Evolutionary conservation across 2,888 invertebrate species (phyloP), one percentile per base, ranked within the genome.

Genomic region (Sylvicola fuscatus): DNA sequence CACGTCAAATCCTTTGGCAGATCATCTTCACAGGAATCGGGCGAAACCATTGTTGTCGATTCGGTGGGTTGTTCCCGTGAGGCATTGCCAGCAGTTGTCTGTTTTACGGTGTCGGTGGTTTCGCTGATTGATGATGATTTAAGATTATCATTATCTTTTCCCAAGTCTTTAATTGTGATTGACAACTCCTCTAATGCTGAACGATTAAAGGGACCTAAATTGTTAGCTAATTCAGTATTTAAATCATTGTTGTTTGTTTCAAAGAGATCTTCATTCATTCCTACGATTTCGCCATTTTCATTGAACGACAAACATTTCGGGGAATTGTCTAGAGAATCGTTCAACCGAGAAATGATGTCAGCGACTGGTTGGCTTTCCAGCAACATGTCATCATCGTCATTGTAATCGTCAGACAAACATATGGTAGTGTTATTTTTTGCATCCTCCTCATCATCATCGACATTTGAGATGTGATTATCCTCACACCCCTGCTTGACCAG

Each of bases 281-380:
- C 54, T 42, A 58, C 54, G 35, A 57, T 58, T 44, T 57, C 57
- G 7, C 58, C 56, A 2, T 52, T 56, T 42, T 58, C 58, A 35
- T 55, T 58, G 38, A 56, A 56, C 4, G 54, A 55, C 36, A 56
- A 42, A 39, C 55, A 55, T 44, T 58, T 57, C 28, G 56, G 56
- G 50, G 32, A 32, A 16, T 14, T 32, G 16, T 16, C 32, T 26
- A 76, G 58, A 21, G 73, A 68, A 44, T 70, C 70, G 45, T 71
- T 68, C 27, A 76, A 58, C 30, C 73, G 58, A 37, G 68, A 67
- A 38, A 75, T 64, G 40, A 74, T 72, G 46, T 75, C 74, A 3
- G 61, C 58, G 6, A 65, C 64, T 2, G 65, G 65, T 39, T 64
- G 64, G 7, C 53, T 56, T 34, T 54, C 53, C 39, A 65, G 47